phyloP scores from a whole-genome alignment of 2,113 vertebrate species.

The Pseudopipra pipra region DNA sequence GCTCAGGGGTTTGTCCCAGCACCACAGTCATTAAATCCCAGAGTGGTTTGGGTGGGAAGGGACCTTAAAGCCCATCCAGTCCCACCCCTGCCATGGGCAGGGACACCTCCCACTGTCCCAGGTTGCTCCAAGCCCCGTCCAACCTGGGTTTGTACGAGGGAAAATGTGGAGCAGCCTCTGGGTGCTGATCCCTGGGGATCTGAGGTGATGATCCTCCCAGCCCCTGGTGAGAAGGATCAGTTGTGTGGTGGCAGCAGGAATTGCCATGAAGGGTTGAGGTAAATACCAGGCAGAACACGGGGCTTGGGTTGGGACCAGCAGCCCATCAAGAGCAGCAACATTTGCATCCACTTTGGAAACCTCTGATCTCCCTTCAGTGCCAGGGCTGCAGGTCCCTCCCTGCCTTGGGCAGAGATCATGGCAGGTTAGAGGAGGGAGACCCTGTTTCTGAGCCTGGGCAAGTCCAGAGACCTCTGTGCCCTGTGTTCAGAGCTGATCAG shows the following conservation, averaged over 20 bases:
- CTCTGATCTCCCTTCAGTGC: background rate
- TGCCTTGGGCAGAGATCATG: background rate
- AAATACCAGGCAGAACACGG: background rate
- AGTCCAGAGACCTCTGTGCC: background rate
- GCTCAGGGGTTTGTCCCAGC: background rate
- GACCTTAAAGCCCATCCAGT: accelerated
- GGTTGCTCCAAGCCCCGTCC: background rate
- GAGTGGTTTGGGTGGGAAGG: background rate
- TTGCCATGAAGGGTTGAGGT: background rate
- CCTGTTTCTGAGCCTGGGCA: background rate
- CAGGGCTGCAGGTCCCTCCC: background rate
- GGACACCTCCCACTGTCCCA: background rate
- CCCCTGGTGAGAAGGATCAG: accelerated
- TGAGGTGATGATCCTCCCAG: background rate
- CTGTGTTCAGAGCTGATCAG: too few species aligned
- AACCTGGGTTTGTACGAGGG: background rate
- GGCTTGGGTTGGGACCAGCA: background rate
- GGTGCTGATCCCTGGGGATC: background rate
- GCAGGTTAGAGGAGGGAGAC: background rate
- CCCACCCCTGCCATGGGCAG: background rate
- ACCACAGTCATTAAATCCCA: accelerated
- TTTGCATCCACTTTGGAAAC: background rate
- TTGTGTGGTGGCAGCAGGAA: background rate
- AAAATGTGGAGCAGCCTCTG: background rate
- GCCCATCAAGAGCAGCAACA: background rate